These are phyloP conservation scores for Melanargia galathea DNA, from an alignment of 2,888 invertebrate genomes.

Conservation along the genomic window DNA sequence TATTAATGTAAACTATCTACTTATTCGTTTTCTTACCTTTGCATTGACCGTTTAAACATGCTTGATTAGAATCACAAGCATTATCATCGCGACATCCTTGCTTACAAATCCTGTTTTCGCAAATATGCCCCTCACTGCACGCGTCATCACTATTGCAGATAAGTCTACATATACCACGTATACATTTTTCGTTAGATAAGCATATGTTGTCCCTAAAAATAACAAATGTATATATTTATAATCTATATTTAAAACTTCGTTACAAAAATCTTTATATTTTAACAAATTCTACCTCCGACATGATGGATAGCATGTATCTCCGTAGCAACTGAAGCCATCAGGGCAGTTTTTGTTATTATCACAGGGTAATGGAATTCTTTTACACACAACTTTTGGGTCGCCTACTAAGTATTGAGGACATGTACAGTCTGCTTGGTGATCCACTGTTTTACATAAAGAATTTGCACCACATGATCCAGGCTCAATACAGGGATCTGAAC, in stretches of 20 bases:
- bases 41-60: constrained; percentile 92
- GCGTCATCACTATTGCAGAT: constrained; percentile 93
- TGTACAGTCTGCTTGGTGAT: constrained; percentile 88
- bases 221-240: constrained; percentile 14
- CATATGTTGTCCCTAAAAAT: constrained; percentile 89
- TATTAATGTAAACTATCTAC: background rate
- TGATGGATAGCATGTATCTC: constrained; percentile 88
- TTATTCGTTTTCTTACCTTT: constrained; percentile 80
- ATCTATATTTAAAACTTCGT: constrained; percentile 8
- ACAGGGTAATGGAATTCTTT: constrained; percentile 85
- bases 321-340: constrained; percentile 88
- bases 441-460: constrained; percentile 86
- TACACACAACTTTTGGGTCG: constrained; percentile 88
- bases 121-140: constrained; percentile 91
- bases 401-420: constrained; percentile 89
- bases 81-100: constrained; percentile 93
- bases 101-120: constrained; percentile 92
- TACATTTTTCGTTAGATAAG: constrained; percentile 92
- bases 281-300: constrained; percentile 85
- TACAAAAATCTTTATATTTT: background rate
- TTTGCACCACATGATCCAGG: constrained; percentile 93
- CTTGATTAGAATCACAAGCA: constrained; percentile 87
- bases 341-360: constrained; percentile 85
- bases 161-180: constrained; percentile 90
- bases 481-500: constrained; percentile 88